Conservation (phyloP, 2,888 invertebrate genomes). For the Xylophagus ater region DNA sequence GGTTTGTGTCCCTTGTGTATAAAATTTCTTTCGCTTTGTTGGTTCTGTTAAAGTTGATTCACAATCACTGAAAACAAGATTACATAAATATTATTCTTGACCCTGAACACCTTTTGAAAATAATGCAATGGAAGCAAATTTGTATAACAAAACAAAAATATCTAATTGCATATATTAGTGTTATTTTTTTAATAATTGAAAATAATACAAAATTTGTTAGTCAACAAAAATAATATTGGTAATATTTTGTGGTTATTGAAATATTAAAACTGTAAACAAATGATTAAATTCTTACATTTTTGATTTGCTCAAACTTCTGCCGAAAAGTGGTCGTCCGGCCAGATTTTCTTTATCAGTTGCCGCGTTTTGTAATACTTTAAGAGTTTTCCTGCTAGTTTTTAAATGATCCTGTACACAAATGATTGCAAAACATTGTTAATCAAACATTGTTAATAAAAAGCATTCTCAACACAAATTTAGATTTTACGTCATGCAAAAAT, state of each 20-base stretch:
- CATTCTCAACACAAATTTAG: no score
- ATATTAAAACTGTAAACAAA: neutral
- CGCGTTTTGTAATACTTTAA: constrained; percentile 62
- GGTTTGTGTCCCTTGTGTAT: constrained; percentile 44
- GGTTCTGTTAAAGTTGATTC: constrained; percentile 24
- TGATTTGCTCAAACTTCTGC: constrained; percentile 44
- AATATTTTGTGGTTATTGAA: constrained; percentile 2
- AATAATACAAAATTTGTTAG: neutral
- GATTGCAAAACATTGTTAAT: neutral
- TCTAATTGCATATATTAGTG: no score
- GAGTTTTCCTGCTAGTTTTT: constrained; percentile 50
- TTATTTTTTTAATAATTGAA: no score
- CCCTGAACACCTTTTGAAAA: constrained; percentile 13
- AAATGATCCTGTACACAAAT: constrained; percentile 43
- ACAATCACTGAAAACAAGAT: constrained; percentile 27
- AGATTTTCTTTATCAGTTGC: constrained; percentile 67
- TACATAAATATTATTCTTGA: neutral
- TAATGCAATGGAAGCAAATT: constrained; percentile 1
- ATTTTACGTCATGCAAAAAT: no score
- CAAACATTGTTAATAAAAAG: constrained; percentile 3
- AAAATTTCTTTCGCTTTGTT: constrained; percentile 39
- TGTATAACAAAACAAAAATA: no score
- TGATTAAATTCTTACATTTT: constrained; percentile 37
- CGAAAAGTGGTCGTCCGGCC: constrained; percentile 49
- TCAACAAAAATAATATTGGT: neutral